These are phyloP conservation scores for Littorina saxatilis DNA, from an alignment of 1,140 invertebrate genomes.

Conservation along the genomic window DNA sequence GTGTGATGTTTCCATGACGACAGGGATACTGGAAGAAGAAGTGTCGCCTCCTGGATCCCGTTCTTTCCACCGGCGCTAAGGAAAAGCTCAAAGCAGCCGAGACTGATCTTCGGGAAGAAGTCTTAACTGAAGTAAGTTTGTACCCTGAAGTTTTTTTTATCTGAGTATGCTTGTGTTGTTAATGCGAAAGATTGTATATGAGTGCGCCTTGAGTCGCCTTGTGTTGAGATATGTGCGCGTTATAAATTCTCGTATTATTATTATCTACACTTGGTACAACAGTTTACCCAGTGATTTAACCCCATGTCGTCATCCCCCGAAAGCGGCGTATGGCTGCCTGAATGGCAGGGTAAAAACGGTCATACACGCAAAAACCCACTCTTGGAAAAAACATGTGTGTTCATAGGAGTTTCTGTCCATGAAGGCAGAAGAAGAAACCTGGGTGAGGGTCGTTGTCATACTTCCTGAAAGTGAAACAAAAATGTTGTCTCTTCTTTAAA, in stretches of 20 bases:
- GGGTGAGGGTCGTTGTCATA: too few species aligned
- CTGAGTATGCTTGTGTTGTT: neutral
- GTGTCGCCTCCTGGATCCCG: slow-evolving; percentile 54
- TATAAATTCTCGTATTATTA: too few species aligned
- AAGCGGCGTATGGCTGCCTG: neutral
- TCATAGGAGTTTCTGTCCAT: too few species aligned
- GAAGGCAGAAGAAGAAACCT: too few species aligned
- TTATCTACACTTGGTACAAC: neutral
- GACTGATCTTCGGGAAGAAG: slow-evolving; percentile 55
- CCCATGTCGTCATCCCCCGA: neutral
- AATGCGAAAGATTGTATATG: neutral
- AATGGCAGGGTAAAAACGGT: too few species aligned
- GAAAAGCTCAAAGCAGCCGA: slow-evolving; percentile 51
- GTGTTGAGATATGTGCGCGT: too few species aligned
- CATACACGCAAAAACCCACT: too few species aligned
- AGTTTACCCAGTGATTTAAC: neutral
- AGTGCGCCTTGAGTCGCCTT: too few species aligned
- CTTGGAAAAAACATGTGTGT: too few species aligned
- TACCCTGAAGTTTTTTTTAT: neutral
- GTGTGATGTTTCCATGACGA: slow-evolving; percentile 26
- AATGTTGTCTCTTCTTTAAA: too few species aligned
- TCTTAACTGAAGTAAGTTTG: slow-evolving; percentile 65
- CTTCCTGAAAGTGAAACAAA: too few species aligned
- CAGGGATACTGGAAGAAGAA: slow-evolving; percentile 71
- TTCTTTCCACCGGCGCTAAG: slow-evolving; percentile 51